Conservation (phyloP, 2,113 vertebrate genomes). For the Cariama cristata region DNA sequence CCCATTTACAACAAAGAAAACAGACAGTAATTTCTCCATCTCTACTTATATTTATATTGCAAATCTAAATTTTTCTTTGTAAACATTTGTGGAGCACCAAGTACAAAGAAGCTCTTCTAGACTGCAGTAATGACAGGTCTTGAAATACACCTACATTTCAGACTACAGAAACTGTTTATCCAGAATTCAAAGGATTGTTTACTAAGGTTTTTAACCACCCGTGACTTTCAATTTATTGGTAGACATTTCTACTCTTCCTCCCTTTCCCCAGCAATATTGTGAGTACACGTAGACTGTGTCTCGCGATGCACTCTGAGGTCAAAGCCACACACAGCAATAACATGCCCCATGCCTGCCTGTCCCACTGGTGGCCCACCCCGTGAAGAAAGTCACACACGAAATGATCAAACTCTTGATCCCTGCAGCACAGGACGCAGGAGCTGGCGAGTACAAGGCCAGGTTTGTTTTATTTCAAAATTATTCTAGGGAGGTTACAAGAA, state of each 20-base stretch:
- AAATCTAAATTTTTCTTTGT: not conserved
- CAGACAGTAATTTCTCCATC: not conserved
- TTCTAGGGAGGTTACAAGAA: not conserved
- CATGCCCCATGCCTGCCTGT: fast-evolving
- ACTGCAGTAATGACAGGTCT: not conserved
- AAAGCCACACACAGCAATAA: not conserved
- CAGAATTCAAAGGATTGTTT: not conserved
- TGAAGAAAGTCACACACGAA: not conserved
- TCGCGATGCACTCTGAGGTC: not conserved
- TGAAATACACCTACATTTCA: not conserved
- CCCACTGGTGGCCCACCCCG: not conserved
- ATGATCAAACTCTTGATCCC: not conserved
- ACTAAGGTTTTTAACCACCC: not conserved
- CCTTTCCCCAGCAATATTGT: not conserved
- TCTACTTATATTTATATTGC: not conserved
- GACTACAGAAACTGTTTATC: not conserved
- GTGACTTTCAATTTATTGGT: not conserved
- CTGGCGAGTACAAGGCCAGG: not conserved
- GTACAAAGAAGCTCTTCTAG: not conserved
- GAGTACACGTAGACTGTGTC: not conserved
- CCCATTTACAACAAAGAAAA: not conserved
- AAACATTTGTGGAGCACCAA: not conserved
- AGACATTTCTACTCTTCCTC: not conserved
- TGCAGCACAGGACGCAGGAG: not conserved
- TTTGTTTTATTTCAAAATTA: not conserved